A percentile compares a stretch with the other conserved stretches of the same genome.
Evolutionary conservation across 2,888 invertebrate genomes (phyloP).

Genomic region (Diplolepis rosae): DNA sequence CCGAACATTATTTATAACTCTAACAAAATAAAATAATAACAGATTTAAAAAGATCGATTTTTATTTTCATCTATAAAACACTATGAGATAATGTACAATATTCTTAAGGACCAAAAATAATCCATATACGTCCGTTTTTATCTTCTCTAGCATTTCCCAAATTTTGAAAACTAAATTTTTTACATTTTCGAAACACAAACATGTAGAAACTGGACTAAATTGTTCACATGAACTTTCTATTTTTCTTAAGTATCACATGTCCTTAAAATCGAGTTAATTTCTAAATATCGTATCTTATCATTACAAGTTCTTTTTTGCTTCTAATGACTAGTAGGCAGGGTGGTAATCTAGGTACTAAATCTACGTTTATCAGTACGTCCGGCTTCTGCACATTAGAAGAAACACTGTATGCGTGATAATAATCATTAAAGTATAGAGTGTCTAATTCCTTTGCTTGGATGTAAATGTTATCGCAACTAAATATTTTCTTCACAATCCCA

Average conservation of each 20-base stretch:
- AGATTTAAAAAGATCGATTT: too few relatives aligned
- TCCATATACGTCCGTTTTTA: too few relatives aligned
- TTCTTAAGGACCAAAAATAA: too few relatives aligned
- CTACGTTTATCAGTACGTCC: constrained; percentile 27
- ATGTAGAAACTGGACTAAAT: too few relatives aligned
- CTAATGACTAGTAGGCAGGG: constrained; percentile 1
- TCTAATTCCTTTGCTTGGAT: constrained; percentile 26
- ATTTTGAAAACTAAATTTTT: too few relatives aligned
- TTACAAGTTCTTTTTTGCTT: not conserved
- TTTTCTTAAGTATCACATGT: too few relatives aligned
- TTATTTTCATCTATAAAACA: not conserved
- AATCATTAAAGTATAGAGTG: constrained; percentile 33
- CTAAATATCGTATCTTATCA: not conserved
- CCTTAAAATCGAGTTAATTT: not conserved
- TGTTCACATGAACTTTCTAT: too few relatives aligned
- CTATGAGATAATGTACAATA: not conserved
- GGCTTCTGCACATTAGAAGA: not conserved
- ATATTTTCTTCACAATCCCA: constrained; percentile 40
- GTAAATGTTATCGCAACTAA: constrained; percentile 34
- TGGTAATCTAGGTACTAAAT: constrained; percentile 30
- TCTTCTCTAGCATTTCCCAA: too few relatives aligned
- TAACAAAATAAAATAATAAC: too few relatives aligned
- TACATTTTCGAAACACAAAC: too few relatives aligned
- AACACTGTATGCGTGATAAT: constrained; percentile 33
- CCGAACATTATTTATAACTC: too few relatives aligned